Evolutionary conservation across 2,888 invertebrate genomes (phyloP).

Genomic region (Oasisia sp.): DNA sequence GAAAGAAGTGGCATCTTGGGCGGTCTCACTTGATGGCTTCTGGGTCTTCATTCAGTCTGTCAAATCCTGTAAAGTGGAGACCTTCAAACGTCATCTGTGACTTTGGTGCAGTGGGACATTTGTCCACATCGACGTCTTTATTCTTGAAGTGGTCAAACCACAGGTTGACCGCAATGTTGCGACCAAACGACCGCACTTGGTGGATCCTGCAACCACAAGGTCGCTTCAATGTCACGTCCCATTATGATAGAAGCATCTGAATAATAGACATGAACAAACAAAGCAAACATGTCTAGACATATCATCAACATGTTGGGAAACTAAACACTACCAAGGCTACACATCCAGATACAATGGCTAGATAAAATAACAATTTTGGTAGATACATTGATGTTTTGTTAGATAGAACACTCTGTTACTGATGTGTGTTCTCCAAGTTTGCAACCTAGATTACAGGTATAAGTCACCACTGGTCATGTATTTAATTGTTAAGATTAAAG

Average conservation of each 20-base stretch:
- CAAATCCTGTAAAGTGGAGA: constrained; percentile 46
- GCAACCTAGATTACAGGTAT: no score
- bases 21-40: neutral
- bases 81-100: constrained; percentile 45
- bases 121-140: constrained; percentile 42
- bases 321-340: no score
- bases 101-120: constrained; percentile 48
- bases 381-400: neutral
- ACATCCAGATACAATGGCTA: no score
- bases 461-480: no score
- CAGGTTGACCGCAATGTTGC: constrained; percentile 61
- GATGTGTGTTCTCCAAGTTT: neutral
- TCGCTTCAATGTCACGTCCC: neutral
- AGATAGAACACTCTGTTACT: neutral
- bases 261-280: no score
- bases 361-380: neutral
- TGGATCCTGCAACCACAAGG: constrained; percentile 52
- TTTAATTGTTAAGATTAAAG: no score
- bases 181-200: constrained; percentile 58
- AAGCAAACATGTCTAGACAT: no score
- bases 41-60: constrained; percentile 28
- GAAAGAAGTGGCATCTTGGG: neutral
- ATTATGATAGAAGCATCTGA: neutral
- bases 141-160: constrained; percentile 57
- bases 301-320: no score